Conservation (phyloP, 1,140 invertebrate species). For the Neoseiulus cucumeris region DNA sequence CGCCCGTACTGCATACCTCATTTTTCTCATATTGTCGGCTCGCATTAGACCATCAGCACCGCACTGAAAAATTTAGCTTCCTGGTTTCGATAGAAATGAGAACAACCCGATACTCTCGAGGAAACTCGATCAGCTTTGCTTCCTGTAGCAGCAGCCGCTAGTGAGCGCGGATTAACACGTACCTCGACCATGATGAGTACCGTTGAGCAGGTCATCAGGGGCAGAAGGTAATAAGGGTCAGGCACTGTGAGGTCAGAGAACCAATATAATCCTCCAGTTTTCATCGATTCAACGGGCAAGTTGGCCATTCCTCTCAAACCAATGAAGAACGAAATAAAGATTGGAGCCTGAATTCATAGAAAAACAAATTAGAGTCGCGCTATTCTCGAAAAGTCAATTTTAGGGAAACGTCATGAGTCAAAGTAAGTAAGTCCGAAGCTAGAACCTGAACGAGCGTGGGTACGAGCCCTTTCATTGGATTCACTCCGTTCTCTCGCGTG, state of each 20-base stretch:
- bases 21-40: constrained; percentile 38
- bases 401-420: no score
- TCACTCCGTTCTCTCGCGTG: constrained; percentile 58
- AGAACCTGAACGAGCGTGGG: constrained; percentile 58
- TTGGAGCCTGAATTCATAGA: constrained; percentile 40
- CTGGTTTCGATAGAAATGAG: no score
- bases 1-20: constrained; percentile 42
- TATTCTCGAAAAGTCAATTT: constrained; percentile 6
- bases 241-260: constrained; percentile 69
- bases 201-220: constrained; percentile 58
- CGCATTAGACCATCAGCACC: constrained; percentile 52
- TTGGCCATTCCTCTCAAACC: constrained; percentile 61
- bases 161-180: constrained; percentile 20
- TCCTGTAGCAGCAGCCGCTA: no score
- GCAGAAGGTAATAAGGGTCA: constrained; percentile 74
- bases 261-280: constrained; percentile 72
- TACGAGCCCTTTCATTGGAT: constrained; percentile 56
- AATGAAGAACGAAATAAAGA: constrained; percentile 78
- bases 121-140: no score
- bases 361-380: neutral
- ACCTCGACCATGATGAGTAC: constrained; percentile 58
- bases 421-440: no score
- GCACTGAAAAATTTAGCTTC: constrained; percentile 37
- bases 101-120: no score
- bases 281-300: constrained; percentile 65